Percentiles rank a stretch among this genome's conserved stretches.
These are phyloP conservation scores for Acipenser oxyrinchus DNA, from an alignment of 2,797 vertebrate species.

Conservation along the genomic window DNA sequence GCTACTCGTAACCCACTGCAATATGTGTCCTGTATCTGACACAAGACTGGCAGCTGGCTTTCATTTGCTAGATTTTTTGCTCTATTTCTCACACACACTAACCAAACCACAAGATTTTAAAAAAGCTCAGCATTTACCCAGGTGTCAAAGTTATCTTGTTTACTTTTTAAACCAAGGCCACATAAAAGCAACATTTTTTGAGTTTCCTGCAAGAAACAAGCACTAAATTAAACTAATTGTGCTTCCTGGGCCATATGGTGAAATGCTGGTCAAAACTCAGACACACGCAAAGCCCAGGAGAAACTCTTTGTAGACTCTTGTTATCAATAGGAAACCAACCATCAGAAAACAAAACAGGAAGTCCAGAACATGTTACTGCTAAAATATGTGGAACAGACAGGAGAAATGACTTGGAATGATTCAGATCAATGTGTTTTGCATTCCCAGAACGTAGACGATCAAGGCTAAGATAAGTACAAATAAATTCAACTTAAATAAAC, in stretches of 20 bases:
- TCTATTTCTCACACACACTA: too few species aligned
- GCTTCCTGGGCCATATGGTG: conserved; percentile 32
- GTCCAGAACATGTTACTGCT: background rate
- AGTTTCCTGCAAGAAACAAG: background rate
- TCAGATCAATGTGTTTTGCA: background rate
- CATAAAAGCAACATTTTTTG: background rate
- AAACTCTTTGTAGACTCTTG: conserved; percentile 30
- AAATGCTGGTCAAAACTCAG: conserved; percentile 29
- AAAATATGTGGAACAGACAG: background rate
- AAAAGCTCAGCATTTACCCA: too few species aligned
- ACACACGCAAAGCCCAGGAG: conserved; percentile 46
- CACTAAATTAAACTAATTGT: background rate
- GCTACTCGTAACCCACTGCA: too few species aligned
- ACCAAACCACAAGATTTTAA: too few species aligned
- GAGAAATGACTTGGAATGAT: background rate
- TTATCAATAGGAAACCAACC: conserved; percentile 34
- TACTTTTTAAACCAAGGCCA: too few species aligned
- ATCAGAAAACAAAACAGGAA: conserved; percentile 4
- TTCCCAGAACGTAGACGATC: background rate
- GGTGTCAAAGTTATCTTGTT: too few species aligned
- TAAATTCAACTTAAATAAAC: background rate
- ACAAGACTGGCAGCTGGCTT: background rate
- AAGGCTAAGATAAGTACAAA: too few species aligned
- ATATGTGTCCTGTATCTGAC: too few species aligned
- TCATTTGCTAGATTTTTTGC: background rate